Percentiles rank a stretch among this genome's conserved stretches.
Conservation (phyloP, 1,140 invertebrate genomes). For the Bombus fervidus region DNA sequence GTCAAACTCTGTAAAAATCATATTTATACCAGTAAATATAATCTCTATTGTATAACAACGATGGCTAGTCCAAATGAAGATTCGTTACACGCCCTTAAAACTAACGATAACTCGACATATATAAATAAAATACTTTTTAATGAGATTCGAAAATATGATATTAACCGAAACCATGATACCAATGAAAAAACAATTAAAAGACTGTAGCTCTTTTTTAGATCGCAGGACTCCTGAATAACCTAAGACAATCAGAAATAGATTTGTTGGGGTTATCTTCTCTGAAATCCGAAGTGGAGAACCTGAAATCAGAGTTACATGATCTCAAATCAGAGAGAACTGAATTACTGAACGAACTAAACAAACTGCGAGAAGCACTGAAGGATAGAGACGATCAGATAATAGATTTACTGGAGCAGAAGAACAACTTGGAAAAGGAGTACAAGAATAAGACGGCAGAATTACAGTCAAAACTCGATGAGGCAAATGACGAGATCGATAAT, state of each 20-base stretch:
- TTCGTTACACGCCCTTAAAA: no score
- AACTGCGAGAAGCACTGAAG: slow-evolving; percentile 39
- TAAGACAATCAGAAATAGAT: slow-evolving; percentile 55
- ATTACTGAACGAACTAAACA: slow-evolving; percentile 61
- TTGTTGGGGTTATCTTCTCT: slow-evolving; percentile 48
- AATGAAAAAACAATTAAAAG: slow-evolving; percentile 5
- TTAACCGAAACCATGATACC: neutral
- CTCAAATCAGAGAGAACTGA: slow-evolving; percentile 59
- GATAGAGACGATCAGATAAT: slow-evolving; percentile 70
- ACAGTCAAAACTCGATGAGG: slow-evolving; percentile 61
- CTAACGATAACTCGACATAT: no score
- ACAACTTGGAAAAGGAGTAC: slow-evolving; percentile 59
- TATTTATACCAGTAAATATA: no score
- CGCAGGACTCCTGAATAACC: slow-evolving; percentile 48
- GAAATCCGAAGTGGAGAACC: slow-evolving; percentile 59
- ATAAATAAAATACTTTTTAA: no score
- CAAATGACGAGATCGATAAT: slow-evolving; percentile 46
- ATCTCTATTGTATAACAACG: no score
- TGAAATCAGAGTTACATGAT: slow-evolving; percentile 64
- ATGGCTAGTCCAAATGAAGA: no score
- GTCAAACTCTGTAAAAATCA: no score
- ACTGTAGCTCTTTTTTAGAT: slow-evolving; percentile 31
- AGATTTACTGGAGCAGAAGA: slow-evolving; percentile 62
- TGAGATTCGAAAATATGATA: no score
- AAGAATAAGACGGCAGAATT: slow-evolving; percentile 33